Conservation (phyloP, 2,113 vertebrate genomes). For the Mugil cephalus region DNA sequence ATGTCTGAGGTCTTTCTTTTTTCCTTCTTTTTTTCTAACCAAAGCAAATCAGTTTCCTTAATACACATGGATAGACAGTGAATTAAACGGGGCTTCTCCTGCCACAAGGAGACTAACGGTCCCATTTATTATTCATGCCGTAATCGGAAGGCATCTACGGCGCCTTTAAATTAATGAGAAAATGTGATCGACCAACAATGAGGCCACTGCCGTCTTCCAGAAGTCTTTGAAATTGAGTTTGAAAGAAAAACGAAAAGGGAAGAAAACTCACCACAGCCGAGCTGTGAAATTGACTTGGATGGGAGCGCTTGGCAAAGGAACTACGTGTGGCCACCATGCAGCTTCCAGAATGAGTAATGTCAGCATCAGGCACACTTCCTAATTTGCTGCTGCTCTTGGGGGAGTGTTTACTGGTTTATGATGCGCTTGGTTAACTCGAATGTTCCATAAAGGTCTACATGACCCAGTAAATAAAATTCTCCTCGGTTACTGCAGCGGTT, state of each 20-base stretch:
- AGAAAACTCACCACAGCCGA: slow-evolving; percentile 38
- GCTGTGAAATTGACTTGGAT: slow-evolving; percentile 77
- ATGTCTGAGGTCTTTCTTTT: slow-evolving; percentile 43
- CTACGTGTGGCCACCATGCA: slow-evolving; percentile 46
- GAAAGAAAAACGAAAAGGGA: slow-evolving; percentile 65
- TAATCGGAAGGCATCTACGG: slow-evolving; percentile 79
- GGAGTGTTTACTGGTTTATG: slow-evolving; percentile 18
- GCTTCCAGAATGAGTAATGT: slow-evolving; percentile 55
- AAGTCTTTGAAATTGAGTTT: slow-evolving; percentile 81
- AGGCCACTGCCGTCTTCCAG: slow-evolving; percentile 66
- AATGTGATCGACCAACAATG: slow-evolving; percentile 77
- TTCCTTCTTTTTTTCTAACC: slow-evolving; percentile 32
- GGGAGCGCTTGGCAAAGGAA: slow-evolving; percentile 64
- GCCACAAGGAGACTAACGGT: slow-evolving; percentile 51
- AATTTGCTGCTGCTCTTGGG: slow-evolving; percentile 33
- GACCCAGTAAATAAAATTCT: slow-evolving; percentile 6
- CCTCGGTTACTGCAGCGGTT: background rate
- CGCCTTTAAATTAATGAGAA: slow-evolving; percentile 80
- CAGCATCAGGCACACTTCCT: slow-evolving; percentile 34
- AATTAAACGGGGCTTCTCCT: slow-evolving; percentile 72
- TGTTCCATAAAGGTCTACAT: background rate
- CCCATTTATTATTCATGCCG: slow-evolving; percentile 82
- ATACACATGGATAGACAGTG: slow-evolving; percentile 69
- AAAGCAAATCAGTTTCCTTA: slow-evolving; percentile 59
- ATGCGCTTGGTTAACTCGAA: slow-evolving; percentile 8